Conservation (phyloP, 1,140 invertebrate genomes). For the Globodera rostochiensis region DNA sequence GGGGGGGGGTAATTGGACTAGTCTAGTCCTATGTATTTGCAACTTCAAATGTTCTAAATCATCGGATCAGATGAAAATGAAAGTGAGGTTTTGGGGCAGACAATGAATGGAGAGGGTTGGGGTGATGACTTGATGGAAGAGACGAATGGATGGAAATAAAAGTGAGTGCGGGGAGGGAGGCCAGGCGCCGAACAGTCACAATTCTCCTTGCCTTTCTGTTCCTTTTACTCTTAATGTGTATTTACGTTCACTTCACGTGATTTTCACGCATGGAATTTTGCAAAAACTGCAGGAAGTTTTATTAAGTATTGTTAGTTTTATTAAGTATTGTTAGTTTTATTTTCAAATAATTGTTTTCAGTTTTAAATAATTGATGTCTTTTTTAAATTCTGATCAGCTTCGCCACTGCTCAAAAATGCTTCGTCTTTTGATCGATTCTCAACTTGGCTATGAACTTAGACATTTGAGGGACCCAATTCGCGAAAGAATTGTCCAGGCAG, state of each 20-base stretch:
- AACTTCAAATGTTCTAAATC: no score
- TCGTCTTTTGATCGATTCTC: conserved; percentile 18
- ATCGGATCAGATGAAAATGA: no score
- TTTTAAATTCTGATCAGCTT: not conserved
- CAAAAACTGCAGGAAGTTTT: not conserved
- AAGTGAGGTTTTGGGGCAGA: no score
- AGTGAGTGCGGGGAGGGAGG: not conserved
- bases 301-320: no score
- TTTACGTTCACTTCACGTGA: not conserved
- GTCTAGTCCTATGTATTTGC: not conserved
- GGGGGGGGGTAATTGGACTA: no score
- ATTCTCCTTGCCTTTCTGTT: not conserved
- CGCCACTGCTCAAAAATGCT: not conserved
- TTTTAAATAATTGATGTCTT: no score
- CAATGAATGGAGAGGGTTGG: no score
- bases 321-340: no score
- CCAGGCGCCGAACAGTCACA: not conserved
- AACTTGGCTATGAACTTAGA: conserved; percentile 30
- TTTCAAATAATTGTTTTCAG: no score
- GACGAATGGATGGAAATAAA: not conserved
- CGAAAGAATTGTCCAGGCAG: conserved; percentile 26
- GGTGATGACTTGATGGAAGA: no score
- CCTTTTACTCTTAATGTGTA: not conserved
- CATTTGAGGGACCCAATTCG: conserved; percentile 29
- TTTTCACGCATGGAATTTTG: not conserved